phyloP scores from a whole-genome alignment of 37 sponge, comb jelly and placozoan genomes.

The Cliona cf. orientalis region DNA sequence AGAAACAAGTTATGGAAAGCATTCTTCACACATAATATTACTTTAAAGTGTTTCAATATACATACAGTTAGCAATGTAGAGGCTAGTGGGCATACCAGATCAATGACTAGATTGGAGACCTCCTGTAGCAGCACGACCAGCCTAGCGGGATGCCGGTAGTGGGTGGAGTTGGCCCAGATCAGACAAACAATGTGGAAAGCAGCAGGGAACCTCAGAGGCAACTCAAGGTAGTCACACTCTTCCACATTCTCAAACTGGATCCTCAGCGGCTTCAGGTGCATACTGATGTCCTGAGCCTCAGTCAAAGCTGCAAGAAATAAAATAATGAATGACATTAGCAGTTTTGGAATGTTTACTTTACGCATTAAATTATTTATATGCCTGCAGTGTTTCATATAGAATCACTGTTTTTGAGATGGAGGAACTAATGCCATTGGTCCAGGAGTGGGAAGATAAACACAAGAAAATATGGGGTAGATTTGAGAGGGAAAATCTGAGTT shows the following conservation, averaged over 20 bases:
- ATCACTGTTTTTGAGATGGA: no score
- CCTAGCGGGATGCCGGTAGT: constrained; percentile 90
- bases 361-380: no score
- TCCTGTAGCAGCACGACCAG: constrained; percentile 94
- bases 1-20: no score
- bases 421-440: no score
- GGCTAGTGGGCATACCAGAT: constrained; percentile 81
- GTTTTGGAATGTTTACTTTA: neutral
- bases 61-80: no score
- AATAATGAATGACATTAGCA: neutral
- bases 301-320: constrained; percentile 51
- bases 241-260: constrained; percentile 85
- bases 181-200: constrained; percentile 86
- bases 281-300: constrained; percentile 88
- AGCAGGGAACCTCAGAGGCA: constrained; percentile 63
- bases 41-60: no score
- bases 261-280: constrained; percentile 84
- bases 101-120: constrained; percentile 87
- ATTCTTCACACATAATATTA: no score
- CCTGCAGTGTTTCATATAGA: no score
- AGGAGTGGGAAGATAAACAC: no score
- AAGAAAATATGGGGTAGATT: no score
- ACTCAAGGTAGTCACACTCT: constrained; percentile 79
- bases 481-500: no score
- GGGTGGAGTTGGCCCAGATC: constrained; percentile 88